Percentiles rank a stretch among this genome's conserved stretches.
Conservation (phyloP, 2,113 vertebrate genomes). For the Tyto alba region DNA sequence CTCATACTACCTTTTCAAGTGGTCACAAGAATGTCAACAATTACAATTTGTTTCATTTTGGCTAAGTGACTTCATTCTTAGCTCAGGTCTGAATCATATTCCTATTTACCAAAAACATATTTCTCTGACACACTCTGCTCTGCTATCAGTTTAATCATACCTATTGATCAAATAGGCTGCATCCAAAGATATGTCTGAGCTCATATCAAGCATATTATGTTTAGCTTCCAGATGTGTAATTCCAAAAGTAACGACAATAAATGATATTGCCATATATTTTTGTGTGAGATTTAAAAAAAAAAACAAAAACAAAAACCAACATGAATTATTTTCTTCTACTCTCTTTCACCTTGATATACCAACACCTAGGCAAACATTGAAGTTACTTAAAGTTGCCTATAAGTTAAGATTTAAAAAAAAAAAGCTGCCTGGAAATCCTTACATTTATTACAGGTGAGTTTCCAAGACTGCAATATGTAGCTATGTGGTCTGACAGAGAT, state of each 20-base stretch:
- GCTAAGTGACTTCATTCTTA: background rate
- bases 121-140: background rate
- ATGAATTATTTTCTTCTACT: background rate
- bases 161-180: background rate
- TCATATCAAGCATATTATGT: background rate
- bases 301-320: too few relatives aligned
- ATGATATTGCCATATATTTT: background rate
- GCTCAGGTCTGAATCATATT: background rate
- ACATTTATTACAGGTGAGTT: background rate
- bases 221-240: background rate
- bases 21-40: background rate
- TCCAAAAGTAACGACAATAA: background rate
- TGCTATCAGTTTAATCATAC: background rate
- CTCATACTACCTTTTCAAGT: background rate
- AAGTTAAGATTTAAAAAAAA: accelerated
- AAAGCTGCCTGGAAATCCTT: background rate
- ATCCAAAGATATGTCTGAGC: background rate
- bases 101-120: background rate
- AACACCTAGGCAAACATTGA: background rate
- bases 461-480: background rate
- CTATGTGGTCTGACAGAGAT: background rate
- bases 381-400: background rate
- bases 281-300: background rate
- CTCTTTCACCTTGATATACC: background rate
- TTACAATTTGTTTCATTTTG: background rate